phyloP scores from a whole-genome alignment of 2,113 vertebrate genomes.

The Anoura caudifer region DNA sequence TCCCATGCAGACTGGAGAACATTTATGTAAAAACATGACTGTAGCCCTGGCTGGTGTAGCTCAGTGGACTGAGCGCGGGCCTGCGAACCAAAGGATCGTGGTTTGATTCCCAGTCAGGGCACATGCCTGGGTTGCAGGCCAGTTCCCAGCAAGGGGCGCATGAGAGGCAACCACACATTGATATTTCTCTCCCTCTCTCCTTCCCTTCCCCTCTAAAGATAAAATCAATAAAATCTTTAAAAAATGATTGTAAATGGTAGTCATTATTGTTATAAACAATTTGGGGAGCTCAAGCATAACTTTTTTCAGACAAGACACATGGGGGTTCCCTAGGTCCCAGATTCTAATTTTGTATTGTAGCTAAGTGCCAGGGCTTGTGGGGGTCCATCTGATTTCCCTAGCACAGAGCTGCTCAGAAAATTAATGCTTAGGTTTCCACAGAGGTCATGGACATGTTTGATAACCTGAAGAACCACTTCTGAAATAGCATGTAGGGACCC shows the following conservation, averaged over 20 bases:
- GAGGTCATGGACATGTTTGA: background rate
- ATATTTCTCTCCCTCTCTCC: too few species aligned
- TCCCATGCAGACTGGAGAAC: background rate
- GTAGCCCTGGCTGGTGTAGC: too few species aligned
- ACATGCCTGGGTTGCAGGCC: too few species aligned
- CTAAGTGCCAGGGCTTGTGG: background rate
- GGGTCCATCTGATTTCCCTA: background rate
- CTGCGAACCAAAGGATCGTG: too few species aligned
- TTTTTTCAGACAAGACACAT: background rate
- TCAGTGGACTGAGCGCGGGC: too few species aligned
- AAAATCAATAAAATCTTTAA: too few species aligned
- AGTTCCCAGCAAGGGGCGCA: too few species aligned
- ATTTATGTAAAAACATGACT: background rate
- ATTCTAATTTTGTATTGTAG: background rate
- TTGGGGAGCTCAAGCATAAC: background rate
- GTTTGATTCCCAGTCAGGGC: too few species aligned
- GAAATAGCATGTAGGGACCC: background rate
- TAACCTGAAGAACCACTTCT: background rate
- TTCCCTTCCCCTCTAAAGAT: too few species aligned
- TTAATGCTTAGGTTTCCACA: background rate
- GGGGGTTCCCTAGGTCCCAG: background rate
- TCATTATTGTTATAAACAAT: background rate
- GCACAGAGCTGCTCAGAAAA: background rate
- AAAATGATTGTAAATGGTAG: background rate
- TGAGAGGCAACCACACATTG: too few species aligned